Percentiles rank a stretch among this genome's conserved stretches.
Evolutionary conservation across 2,888 invertebrate species (phyloP).

Genomic region (Microplitis deprimator): DNA sequence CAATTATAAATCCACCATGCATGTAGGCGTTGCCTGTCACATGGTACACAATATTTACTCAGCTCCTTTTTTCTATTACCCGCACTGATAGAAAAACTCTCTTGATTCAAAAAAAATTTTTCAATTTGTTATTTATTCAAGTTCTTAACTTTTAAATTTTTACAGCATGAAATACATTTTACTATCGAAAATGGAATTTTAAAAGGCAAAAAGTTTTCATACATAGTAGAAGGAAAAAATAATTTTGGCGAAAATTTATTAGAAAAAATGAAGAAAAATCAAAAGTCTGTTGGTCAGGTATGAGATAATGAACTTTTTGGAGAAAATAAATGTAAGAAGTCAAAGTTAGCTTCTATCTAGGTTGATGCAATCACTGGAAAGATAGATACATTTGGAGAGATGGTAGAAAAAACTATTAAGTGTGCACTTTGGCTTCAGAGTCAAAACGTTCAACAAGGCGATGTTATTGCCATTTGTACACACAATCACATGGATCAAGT

Average conservation of each 20-base stretch:
- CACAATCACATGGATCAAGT: conserved; percentile 56
- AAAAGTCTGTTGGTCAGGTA: conserved; percentile 52
- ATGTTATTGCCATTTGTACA: conserved; percentile 57
- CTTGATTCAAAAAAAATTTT: not conserved
- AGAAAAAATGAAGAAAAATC: conserved; percentile 47
- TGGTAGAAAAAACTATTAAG: conserved; percentile 55
- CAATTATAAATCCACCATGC: too few relatives aligned
- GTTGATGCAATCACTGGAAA: conserved; percentile 52
- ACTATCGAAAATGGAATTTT: conserved; percentile 53
- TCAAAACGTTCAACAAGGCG: conserved; percentile 53
- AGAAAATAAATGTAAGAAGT: conserved; percentile 19
- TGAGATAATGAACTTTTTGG: conserved; percentile 18
- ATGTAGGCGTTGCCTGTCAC: too few relatives aligned
- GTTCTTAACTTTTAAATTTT: not conserved
- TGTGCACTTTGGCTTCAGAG: conserved; percentile 63
- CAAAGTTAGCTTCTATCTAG: conserved; percentile 45
- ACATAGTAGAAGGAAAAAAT: conserved; percentile 32
- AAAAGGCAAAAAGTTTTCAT: conserved; percentile 40
- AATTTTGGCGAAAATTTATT: conserved; percentile 51
- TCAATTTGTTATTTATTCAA: not conserved
- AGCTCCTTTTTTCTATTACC: too few relatives aligned
- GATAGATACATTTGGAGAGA: conserved; percentile 51
- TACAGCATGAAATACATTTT: conserved; percentile 27
- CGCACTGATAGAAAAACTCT: not conserved
- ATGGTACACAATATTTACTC: too few relatives aligned